Evolutionary conservation across 92 coral and sea anemone genomes (phyloP), one percentile per base, ranked within the genome.

Genomic region (Heteractis magnifica): DNA sequence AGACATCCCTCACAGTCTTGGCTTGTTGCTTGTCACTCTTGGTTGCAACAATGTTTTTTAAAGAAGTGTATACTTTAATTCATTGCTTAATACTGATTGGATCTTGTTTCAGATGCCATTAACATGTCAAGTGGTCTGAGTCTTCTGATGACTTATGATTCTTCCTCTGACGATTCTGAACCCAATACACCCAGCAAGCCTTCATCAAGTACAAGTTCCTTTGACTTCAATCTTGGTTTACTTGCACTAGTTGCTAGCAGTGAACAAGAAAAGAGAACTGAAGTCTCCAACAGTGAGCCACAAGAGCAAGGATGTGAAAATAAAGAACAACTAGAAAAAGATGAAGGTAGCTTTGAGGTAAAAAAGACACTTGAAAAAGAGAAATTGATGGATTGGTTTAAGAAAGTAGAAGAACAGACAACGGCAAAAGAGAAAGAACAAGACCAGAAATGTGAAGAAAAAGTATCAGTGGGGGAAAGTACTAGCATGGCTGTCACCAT

Each of bases 101-200:
- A 34, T 9, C 20, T 44, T 74, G 48, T 5, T 10, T 15, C 56
- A 48, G 56, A 11, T 62, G 20, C 41, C 8, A 16, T 55, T 2
- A 77, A 65, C 50, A n/a, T 87, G 19, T 86, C 94, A 18, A 77
- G 88, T 62, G 99, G 98, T 59, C 80, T 97, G 50, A 90, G 91
- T 75, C 86, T 94, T 10, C 83, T 97, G 15, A 85, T 87, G 94
- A 97, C 88, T 79, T 97, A 97, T 51, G 90, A 86, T 77, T 94
- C 99, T 6, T 94, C 99, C 4, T 76, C 91, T 9, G 98, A 92
- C 49, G 90, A 83, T 49, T 87, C 94, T 1, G 90, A 93, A 10
- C 84, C 86, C 70, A 82, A 77, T 8, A 78, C 92, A 19, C 79
- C 80, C 0, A 75, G 71, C 76, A 80, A 75, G 52, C 65, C 77